Conservation (phyloP, 2,113 vertebrate species). For the Micronycteris hirsuta region DNA sequence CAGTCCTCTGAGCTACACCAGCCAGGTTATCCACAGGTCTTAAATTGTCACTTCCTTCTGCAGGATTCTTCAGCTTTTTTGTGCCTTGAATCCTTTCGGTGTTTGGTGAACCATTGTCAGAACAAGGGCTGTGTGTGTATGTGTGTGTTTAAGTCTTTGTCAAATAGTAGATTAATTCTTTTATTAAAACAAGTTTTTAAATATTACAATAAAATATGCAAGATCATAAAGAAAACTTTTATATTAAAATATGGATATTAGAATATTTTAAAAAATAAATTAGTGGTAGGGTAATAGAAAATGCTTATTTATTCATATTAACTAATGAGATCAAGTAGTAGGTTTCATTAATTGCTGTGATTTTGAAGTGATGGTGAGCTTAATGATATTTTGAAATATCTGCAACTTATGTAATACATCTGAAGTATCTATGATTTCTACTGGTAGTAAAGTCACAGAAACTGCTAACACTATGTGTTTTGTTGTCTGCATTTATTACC, state of each 20-base stretch:
- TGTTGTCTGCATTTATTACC: neutral
- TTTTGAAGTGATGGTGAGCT: neutral
- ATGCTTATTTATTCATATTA: neutral
- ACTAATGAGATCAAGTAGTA: neutral
- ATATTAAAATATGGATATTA: neutral
- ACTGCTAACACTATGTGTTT: neutral
- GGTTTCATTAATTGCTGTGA: neutral
- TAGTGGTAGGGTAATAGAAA: neutral
- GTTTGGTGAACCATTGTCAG: neutral
- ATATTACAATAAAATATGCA: neutral
- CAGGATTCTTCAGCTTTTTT: neutral
- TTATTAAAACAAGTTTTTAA: neutral
- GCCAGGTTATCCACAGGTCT: neutral
- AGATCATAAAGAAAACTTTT: neutral
- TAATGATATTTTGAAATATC: neutral
- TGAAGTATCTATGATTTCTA: neutral
- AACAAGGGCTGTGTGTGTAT: neutral
- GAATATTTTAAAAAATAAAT: neutral
- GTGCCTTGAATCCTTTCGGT: neutral
- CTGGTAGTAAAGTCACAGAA: neutral
- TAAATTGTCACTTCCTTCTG: neutral
- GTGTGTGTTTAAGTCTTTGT: neutral
- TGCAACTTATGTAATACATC: neutral
- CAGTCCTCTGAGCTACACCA: no score
- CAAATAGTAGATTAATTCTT: neutral